Base-by-base conservation (phyloP, 2,888 invertebrate species). In the Leptinotarsa haldemani region DNA sequence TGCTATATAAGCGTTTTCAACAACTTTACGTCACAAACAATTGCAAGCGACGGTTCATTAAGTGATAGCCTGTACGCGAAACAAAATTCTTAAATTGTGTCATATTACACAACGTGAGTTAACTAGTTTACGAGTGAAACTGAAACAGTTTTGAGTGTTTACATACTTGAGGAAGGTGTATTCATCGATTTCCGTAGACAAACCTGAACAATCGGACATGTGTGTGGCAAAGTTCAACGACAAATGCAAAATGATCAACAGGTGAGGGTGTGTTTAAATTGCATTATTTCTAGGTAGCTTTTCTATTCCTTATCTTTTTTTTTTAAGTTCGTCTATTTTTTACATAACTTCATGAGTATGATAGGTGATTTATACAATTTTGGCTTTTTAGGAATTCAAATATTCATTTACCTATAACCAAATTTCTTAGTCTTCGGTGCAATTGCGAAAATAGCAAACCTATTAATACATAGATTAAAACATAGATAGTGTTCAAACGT, bases 171-270 rank as follows among this genome's bases (percentile, higher is more conserved):
- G 61, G 16, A 72, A 71, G 70, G 70, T 77, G 77, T 74, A 73
- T 66, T 67, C 65, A 69, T 77, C 74, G n/a, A 66, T 75, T 56
- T 72, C 67, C 58, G 25, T 30, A 25, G 25, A 69, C 30, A 65
- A 61, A 12, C 40, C 66, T 20, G 63, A 30, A 61, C 12, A 40
- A 18, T 20, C 18, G 63, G 63, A 64, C 50, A 84, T 83, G 83
- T 84, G 83, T 72, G 82, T 84, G 20, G 80, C 82, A 40, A 85
- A 82, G 74, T 77, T 77, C 73, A 76, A 77, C 30, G 78, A 82
- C 66, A 84, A 84, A 76, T 84, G 84, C 83, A 84, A 85, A 80
- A 84, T 83, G 82, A 83, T 86, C 79, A 86, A 86, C 79, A 85
- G 85, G 85, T 86, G 82, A 75, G 80, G 74, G 74, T 74, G 40